A percentile compares a stretch with the other conserved stretches of the same genome.
These are phyloP conservation scores for Piezodorus guildinii DNA, from an alignment of 1,140 invertebrate species.

Conservation along the genomic window DNA sequence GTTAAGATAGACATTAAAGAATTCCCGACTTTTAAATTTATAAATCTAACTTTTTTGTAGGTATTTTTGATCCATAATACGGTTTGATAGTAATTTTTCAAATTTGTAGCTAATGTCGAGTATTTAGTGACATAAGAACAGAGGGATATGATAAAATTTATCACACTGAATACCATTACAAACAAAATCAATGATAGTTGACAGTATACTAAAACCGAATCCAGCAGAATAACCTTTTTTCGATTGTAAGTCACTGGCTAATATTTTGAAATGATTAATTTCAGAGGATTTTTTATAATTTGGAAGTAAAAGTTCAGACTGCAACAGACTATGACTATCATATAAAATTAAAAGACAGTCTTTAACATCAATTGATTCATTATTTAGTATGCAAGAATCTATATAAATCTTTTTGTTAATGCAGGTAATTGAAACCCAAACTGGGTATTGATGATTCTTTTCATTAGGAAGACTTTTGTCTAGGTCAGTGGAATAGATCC, in stretches of 20 bases:
- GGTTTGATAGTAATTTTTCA: slow-evolving; percentile 9
- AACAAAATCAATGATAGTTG: not conserved
- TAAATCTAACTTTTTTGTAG: not conserved
- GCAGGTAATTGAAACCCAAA: not conserved
- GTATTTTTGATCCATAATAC: slow-evolving; percentile 13
- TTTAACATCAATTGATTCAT: not conserved
- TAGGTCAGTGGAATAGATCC: not conserved
- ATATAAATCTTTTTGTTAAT: not conserved
- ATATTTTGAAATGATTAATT: not conserved
- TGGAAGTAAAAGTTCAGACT: not conserved
- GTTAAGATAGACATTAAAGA: slow-evolving; percentile 3
- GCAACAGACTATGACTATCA: not conserved
- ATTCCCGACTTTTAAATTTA: slow-evolving; percentile 20
- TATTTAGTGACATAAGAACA: slow-evolving; percentile 1
- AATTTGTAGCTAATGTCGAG: slow-evolving; percentile 16
- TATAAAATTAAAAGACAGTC: not conserved
- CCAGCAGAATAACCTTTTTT: not conserved
- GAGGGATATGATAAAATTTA: not conserved
- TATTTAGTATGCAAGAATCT: not conserved
- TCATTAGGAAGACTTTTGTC: not conserved
- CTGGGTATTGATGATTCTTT: not conserved
- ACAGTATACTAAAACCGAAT: not conserved
- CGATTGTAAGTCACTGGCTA: not conserved
- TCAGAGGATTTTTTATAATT: not conserved
- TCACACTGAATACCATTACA: not conserved